phyloP scores from a whole-genome alignment of 2,113 vertebrate species.

The Cricetomys ansorgei region DNA sequence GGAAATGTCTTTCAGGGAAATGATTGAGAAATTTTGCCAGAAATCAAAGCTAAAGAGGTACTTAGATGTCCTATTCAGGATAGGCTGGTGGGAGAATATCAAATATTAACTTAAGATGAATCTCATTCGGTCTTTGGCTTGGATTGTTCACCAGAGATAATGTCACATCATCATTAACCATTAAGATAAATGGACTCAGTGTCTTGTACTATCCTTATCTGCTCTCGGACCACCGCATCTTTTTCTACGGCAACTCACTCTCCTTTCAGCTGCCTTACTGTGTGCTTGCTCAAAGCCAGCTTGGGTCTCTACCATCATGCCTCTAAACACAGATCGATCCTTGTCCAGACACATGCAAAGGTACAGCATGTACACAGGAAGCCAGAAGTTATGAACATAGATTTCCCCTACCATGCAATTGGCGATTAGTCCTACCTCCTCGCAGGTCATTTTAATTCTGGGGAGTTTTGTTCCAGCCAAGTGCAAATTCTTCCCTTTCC shows the following conservation, averaged over 20 bases:
- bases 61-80: background rate
- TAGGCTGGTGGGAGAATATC: constrained; percentile 1
- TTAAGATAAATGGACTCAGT: background rate
- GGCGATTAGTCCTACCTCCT: background rate
- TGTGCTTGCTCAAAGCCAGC: background rate
- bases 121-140: constrained; percentile 34
- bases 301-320: background rate
- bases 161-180: constrained; percentile 47
- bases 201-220: constrained; percentile 41
- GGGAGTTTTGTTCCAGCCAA: constrained; percentile 49
- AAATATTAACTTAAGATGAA: constrained; percentile 54
- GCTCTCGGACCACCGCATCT: constrained; percentile 21
- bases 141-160: constrained; percentile 43
- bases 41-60: constrained; percentile 30
- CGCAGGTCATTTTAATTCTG: constrained; percentile 2
- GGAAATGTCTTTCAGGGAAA: background rate
- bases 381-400: background rate
- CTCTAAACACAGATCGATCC: background rate
- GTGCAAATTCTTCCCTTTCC: constrained; percentile 54
- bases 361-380: background rate
- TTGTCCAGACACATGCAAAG: background rate
- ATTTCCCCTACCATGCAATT: background rate
- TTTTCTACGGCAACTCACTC: background rate
- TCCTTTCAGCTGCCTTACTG: background rate
- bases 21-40: constrained; percentile 7